Evolutionary conservation across 2,113 vertebrate species (phyloP), one percentile per base, ranked within the genome.

Genomic region (Bucco capensis): DNA sequence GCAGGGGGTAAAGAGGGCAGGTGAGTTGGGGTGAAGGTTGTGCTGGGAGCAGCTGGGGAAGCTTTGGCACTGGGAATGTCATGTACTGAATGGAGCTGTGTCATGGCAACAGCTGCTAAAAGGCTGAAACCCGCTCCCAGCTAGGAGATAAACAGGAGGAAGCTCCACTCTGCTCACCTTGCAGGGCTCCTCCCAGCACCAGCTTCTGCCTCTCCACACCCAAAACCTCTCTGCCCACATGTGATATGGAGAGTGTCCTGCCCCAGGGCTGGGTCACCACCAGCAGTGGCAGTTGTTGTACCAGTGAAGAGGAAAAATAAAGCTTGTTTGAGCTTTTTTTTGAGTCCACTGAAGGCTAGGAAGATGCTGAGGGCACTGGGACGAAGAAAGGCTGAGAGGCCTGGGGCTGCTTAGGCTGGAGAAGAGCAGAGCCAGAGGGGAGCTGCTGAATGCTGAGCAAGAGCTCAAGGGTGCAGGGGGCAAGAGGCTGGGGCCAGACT

Each of bases 131-230:
- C 35, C 19, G 49, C 50, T 57, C 30, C 51, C 12, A 2, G n/a
- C 38, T 30, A 1, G 2, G 21, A 2, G 37, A 3, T 27, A 15
- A 57, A 14, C 19, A n/a, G 12, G 19, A 4, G 38, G 83, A 24
- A 33, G 64, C 67, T 62, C 66, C 21, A 0, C 1, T 3, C 49
- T 3, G 27, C 49, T 64, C 18, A 1, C n/a, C 69, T 53, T 21
- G 5, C 14, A 4, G 38, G 7, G 47, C 40, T 54, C 19, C 64
- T 70, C 40, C 51, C 37, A 19, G 35, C 37, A 38, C 35, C 8
- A 40, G 27, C 2, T 9, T 33, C 17, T 53, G 33, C 23, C 3
- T 0, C 18, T 58, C 3, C 14, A 0, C 0, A 30, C 53, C 44
- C 67, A 40, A 42, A 66, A n/a, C 25, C 10, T 16, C 6, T 2